Base-by-base conservation (phyloP, 92 coral and sea anemone species). In the Actinernus sp. region DNA sequence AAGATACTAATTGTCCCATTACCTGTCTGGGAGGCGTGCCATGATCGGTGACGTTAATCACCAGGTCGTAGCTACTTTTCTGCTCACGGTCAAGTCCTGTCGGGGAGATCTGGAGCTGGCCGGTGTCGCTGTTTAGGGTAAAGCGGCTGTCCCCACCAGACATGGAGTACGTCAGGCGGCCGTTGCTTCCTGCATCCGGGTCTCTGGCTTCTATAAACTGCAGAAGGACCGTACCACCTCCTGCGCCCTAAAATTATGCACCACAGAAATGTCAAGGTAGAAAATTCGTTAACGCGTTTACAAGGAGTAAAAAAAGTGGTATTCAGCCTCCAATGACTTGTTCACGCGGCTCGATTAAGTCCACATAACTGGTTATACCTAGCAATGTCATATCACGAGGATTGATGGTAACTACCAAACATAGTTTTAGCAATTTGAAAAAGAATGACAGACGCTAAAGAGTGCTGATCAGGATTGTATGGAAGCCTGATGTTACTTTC, bases 71-170 rank as follows among this genome's bases (percentile, higher is more conserved):
- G 57, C 61, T 73, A 13, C 80, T 65, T 36, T 79, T 73, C 14
- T 74, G 64, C 55, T 89, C 96, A 37, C 96, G 68, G 68, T 89
- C 96, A 46, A 89, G 76, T 3, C 92, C 96, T 18, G 82, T 89
- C 14, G 96, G 92, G 7, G 96, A 85, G 52, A 89, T 85, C 55
- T 69, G 85, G 56, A 89, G 62, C 23, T 40, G 58, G n/a, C 96
- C 96, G 0, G 96, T 79, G 50, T 66, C 86, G 36, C 92, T 85
- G 56, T 89, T 89, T 39, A 89, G 50, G 27, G 71, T 85, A 53
- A 89, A 89, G 16, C 86, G 79, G 11, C 81, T 85, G 39, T 89
- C 65, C 0, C 82, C 88, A 1, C 88, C 78, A 2, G 71, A 40
- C 50, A 93, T 79, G 0, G 81, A 78, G 52, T 83, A 93, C 1